Conservation (phyloP, 2,113 vertebrate genomes). For the Cheirogaleus medius region DNA sequence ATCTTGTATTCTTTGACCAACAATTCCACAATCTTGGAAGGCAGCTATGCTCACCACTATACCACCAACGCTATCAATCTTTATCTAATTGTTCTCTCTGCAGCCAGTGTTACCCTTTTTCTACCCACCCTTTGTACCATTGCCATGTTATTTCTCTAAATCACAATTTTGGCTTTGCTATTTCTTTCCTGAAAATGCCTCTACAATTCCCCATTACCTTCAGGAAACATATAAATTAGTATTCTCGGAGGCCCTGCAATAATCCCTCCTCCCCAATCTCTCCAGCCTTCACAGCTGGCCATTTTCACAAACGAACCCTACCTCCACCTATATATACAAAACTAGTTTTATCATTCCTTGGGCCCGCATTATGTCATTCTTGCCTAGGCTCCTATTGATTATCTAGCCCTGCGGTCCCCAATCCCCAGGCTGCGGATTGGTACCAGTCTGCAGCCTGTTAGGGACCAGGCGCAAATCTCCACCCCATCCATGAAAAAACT, state of each 20-base stretch:
- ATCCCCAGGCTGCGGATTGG: no score
- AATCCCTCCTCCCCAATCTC: neutral
- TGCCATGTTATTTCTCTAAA: neutral
- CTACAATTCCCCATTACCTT: neutral
- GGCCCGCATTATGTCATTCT: neutral
- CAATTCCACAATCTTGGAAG: slow-evolving; percentile 75
- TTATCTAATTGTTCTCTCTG: neutral
- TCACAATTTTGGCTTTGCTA: neutral
- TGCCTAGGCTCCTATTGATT: neutral
- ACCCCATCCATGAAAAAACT: no score
- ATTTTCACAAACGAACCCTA: neutral
- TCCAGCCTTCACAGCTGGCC: neutral
- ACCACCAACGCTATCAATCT: slow-evolving; percentile 76
- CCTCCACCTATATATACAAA: neutral
- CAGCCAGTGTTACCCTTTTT: neutral
- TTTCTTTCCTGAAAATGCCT: neutral
- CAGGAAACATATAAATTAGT: neutral
- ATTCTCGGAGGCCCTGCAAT: neutral
- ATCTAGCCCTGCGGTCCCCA: no score
- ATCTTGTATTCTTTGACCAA: neutral
- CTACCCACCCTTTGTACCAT: neutral
- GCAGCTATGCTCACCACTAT: slow-evolving; percentile 88
- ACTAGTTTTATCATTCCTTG: neutral
- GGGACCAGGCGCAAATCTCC: no score
- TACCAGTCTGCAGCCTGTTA: no score